phyloP scores from a whole-genome alignment of 2,888 invertebrate species.

The Luffia ferchaultella region DNA sequence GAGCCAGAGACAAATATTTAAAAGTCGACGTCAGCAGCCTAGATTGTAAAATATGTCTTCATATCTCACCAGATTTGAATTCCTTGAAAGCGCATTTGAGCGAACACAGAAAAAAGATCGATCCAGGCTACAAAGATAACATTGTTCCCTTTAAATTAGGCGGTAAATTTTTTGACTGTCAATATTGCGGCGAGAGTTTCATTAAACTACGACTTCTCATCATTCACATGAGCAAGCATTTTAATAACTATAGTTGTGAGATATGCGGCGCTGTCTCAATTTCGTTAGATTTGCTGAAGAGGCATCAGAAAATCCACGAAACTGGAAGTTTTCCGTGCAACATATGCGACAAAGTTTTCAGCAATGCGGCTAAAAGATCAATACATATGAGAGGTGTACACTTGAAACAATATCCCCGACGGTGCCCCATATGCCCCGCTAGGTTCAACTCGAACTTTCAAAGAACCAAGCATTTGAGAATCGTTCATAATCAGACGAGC shows the following conservation, averaged over 20 bases:
- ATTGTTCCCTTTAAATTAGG: slow-evolving; percentile 42
- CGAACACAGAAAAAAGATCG: slow-evolving; percentile 30
- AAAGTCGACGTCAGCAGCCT: slow-evolving; percentile 40
- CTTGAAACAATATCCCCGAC: slow-evolving; percentile 30
- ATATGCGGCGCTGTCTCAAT: slow-evolving; percentile 41
- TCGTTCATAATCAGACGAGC: slow-evolving; percentile 34
- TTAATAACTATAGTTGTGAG: slow-evolving; percentile 46
- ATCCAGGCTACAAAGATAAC: slow-evolving; percentile 30
- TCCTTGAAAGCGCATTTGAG: slow-evolving; percentile 34
- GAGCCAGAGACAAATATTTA: slow-evolving; percentile 29
- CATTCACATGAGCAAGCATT: slow-evolving; percentile 50
- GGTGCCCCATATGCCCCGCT: slow-evolving; percentile 43
- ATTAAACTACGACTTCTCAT: slow-evolving; percentile 34
- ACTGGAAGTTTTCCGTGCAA: slow-evolving; percentile 39
- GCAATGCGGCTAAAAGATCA: slow-evolving; percentile 31
- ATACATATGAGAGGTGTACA: slow-evolving; percentile 39
- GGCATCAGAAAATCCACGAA: slow-evolving; percentile 37
- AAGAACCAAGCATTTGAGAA: slow-evolving; percentile 39
- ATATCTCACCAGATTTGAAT: slow-evolving; percentile 21
- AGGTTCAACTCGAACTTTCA: slow-evolving; percentile 44
- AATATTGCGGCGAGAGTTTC: slow-evolving; percentile 35
- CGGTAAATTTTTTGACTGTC: slow-evolving; percentile 33
- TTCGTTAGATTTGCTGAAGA: slow-evolving; percentile 28
- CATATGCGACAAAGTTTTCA: slow-evolving; percentile 43
- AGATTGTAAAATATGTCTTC: slow-evolving; percentile 36